Percentiles rank a stretch among this genome's conserved stretches.
These are phyloP conservation scores for Venustaconcha ellipsiformis DNA, from an alignment of 1,140 invertebrate species.

Conservation along the genomic window DNA sequence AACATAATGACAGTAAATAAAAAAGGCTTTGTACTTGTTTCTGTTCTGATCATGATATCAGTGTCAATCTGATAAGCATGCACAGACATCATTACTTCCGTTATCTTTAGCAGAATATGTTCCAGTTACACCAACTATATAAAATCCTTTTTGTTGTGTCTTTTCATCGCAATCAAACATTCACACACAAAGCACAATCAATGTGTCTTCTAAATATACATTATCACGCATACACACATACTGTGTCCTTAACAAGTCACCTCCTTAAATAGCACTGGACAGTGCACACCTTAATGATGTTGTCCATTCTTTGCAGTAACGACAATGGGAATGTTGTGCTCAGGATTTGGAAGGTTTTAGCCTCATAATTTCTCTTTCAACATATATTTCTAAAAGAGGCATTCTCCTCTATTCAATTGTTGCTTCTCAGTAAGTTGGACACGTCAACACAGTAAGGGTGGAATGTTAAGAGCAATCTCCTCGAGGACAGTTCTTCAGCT, in stretches of 20 bases:
- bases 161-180: too few relatives aligned
- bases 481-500: not conserved
- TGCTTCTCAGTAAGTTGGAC: not conserved
- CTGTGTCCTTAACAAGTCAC: not conserved
- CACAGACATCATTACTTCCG: too few relatives aligned
- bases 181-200: too few relatives aligned
- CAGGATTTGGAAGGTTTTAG: not conserved
- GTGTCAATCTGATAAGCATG: too few relatives aligned
- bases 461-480: not conserved
- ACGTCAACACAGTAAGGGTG: conserved; percentile 1
- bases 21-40: too few relatives aligned
- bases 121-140: too few relatives aligned
- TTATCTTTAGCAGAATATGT: too few relatives aligned
- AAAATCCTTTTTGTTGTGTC: too few relatives aligned
- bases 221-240: too few relatives aligned
- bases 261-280: not conserved
- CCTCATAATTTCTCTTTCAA: conserved; percentile 8
- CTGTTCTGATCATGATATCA: too few relatives aligned
- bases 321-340: not conserved
- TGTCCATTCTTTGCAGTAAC: not conserved
- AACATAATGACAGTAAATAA: too few relatives aligned
- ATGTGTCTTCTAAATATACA: too few relatives aligned
- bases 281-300: not conserved
- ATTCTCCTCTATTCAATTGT: conserved; percentile 6
- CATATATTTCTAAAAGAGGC: not conserved